Conservation (phyloP, 2,797 vertebrate species). For the Urosaurus nigricauda region DNA sequence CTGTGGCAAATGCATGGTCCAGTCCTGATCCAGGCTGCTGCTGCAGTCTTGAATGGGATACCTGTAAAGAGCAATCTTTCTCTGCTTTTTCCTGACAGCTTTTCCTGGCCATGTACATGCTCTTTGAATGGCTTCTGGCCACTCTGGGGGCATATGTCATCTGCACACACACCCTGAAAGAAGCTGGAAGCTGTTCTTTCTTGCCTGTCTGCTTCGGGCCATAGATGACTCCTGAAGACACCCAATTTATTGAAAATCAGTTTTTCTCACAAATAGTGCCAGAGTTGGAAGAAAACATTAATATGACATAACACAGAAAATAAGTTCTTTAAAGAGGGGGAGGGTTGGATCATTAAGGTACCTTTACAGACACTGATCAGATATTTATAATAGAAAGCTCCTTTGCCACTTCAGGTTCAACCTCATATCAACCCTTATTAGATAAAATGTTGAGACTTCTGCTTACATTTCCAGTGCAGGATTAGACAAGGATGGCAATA, state of each 20-base stretch:
- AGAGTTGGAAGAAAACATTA: neutral
- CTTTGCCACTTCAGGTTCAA: neutral
- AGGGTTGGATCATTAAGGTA: neutral
- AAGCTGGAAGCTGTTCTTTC: too few relatives aligned
- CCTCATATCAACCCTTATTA: neutral
- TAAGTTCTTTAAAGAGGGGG: neutral
- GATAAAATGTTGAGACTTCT: neutral
- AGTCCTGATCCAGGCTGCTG: too few relatives aligned
- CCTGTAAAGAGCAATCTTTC: too few relatives aligned
- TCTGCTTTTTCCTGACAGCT: too few relatives aligned
- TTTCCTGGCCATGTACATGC: too few relatives aligned
- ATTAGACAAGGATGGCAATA: slow-evolving; percentile 12
- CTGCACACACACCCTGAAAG: too few relatives aligned
- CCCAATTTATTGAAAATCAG: neutral
- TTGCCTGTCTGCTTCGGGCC: too few relatives aligned
- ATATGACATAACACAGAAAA: neutral
- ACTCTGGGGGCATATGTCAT: too few relatives aligned
- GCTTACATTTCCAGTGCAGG: slow-evolving; percentile 26
- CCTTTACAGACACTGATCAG: slow-evolving; percentile 9
- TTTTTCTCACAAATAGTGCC: neutral
- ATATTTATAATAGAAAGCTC: neutral
- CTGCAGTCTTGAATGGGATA: too few relatives aligned
- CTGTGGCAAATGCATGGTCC: too few relatives aligned
- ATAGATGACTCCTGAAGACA: fast-evolving
- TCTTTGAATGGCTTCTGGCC: too few relatives aligned